Evolutionary conservation across 1,140 invertebrate species (phyloP), one percentile per base, ranked within the genome.

Genomic region (Odontomachus brunneus): DNA sequence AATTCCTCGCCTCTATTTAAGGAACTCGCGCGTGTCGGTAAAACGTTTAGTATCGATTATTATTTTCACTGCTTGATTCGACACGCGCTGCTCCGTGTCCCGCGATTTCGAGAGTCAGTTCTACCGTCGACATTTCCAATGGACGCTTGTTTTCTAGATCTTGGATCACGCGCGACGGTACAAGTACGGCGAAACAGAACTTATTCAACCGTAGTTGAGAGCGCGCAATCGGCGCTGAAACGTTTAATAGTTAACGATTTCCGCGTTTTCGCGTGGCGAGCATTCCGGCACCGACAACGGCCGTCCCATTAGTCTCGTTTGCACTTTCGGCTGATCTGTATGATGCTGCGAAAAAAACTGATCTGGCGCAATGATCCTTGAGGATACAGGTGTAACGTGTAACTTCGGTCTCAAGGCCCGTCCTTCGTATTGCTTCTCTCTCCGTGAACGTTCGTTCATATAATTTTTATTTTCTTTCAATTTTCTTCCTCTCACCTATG

Each of bases 401-500:
- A 51, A 59, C 48, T 55, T 33, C 38, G 17, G 53, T 38, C n/a
- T n/a, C n/a, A n/a, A n/a, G n/a, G n/a, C n/a, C n/a, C n/a, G 22
- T 53, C 60, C 24, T n/a, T 62, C 15, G 15, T 17, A 29, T n/a
- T 48, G 49, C 15, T 71, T 63, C 26, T 49, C 48, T 74, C 26
- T 62, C 44, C 44, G 22, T 29, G 22, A 73, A 73, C 33, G 4
- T 65, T 75, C 29, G 29, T 14, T 1, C 4, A 29, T 38, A n/a
- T 33, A 19, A 29, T 51, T 48, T 17, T 44, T n/a, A 81, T 67
- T 19, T 44, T 29, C 38, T 67, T 80, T 51, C 33, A 22, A 66
- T 22, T 22, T 62, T 24, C 26, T 38, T 38, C 69, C 29, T 69
- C 48, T 84, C 24, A 55, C 85, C 78, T 87, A 84, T 48, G 55